These are phyloP conservation scores for Mystacornis crossleyi DNA, from an alignment of 2,113 vertebrate species.

Conservation along the genomic window DNA sequence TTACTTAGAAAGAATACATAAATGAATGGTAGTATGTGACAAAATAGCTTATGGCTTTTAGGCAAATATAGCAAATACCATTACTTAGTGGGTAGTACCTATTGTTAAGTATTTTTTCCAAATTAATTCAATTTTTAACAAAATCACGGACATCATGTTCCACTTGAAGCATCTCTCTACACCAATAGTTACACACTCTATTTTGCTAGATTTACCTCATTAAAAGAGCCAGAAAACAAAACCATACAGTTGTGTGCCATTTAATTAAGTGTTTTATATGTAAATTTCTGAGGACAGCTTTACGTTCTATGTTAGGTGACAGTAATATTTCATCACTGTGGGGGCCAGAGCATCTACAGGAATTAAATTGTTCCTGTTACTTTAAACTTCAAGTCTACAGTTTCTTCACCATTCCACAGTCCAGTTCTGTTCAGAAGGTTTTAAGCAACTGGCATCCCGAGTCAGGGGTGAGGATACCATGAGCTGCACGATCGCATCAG, in stretches of 20 bases:
- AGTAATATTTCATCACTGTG: background rate
- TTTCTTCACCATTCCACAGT: background rate
- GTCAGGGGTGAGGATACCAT: background rate
- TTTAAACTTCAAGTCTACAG: background rate
- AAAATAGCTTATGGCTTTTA: background rate
- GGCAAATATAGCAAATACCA: background rate
- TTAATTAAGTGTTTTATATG: background rate
- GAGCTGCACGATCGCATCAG: rapidly evolving
- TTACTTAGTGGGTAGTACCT: background rate
- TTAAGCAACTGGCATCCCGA: background rate
- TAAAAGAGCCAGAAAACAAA: background rate
- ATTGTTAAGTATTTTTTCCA: background rate
- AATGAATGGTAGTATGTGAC: background rate
- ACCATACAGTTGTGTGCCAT: background rate
- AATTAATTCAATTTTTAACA: background rate
- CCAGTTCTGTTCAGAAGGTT: background rate
- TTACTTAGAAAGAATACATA: background rate
- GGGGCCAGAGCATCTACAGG: background rate
- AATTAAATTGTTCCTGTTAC: background rate
- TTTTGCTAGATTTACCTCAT: background rate
- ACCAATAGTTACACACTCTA: background rate
- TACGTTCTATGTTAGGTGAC: background rate
- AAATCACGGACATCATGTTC: background rate
- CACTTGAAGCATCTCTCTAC: background rate
- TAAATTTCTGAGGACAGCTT: background rate